Percentiles rank a stretch among this genome's conserved stretches.
phyloP scores from a whole-genome alignment of 2,797 vertebrate genomes.

The Sardinella longiceps region DNA sequence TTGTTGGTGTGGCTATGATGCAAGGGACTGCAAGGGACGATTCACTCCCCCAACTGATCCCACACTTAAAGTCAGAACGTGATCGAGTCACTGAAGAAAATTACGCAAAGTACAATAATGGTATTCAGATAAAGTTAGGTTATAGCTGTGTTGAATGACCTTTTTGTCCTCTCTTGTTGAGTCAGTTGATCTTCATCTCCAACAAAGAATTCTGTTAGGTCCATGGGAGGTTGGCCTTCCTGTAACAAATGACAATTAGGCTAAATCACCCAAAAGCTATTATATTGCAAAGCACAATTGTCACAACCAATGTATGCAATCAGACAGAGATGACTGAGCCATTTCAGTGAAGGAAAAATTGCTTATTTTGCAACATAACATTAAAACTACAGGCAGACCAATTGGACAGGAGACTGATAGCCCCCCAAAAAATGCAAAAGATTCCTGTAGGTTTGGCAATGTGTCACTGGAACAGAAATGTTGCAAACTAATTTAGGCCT shows the following conservation, averaged over 20 bases:
- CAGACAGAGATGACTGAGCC: too few species aligned
- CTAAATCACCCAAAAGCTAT: not conserved
- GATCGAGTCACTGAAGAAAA: too few species aligned
- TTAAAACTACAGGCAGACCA: too few species aligned
- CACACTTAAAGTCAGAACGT: too few species aligned
- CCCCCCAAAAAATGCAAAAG: not conserved
- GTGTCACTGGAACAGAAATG: not conserved
- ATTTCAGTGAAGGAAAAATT: not conserved
- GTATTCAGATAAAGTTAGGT: not conserved
- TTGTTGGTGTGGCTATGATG: too few species aligned
- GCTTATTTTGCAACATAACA: too few species aligned
- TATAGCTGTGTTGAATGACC: constrained; percentile 65
- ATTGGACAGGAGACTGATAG: too few species aligned
- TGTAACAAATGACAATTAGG: constrained; percentile 62
- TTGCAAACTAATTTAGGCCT: not conserved
- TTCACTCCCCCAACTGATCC: too few species aligned
- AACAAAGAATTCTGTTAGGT: constrained; percentile 90
- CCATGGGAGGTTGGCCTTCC: constrained; percentile 91
- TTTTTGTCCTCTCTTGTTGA: constrained; percentile 91
- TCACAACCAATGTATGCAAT: too few species aligned
- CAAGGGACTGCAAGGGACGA: too few species aligned
- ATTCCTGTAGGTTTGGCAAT: too few species aligned
- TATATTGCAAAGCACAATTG: not conserved
- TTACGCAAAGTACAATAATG: not conserved
- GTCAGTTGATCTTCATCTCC: constrained; percentile 83